Evolutionary conservation across 2,888 invertebrate genomes (phyloP), one percentile per base, ranked within the genome.

Genomic region (Pachliopta kotzebuea): DNA sequence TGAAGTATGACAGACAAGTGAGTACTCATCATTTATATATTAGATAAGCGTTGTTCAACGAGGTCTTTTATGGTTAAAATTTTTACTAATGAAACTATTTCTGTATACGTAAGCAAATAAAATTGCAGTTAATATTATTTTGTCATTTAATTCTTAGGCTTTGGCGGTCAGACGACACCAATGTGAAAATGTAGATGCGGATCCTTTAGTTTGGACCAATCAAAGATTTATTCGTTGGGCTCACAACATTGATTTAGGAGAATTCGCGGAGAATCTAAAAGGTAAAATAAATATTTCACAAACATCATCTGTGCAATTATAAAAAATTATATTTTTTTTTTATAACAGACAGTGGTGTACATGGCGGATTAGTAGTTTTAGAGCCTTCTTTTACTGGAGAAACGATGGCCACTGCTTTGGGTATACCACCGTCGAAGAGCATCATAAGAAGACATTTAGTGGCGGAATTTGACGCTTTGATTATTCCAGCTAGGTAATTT

Each of bases 151-250:
- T 8, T 49, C 20, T 29, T 74, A 97, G 96, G 96, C 97, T 57
- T 88, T 98, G 72, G 96, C 96, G 50, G 96, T 98, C 75, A 92
- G 98, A 72, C 93, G 98, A 73, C 95, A 96, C 80, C 96, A 97
- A 81, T 96, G 97, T 81, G 98, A 98, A 82, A 95, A 95, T 74
- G 94, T 96, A 66, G 96, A 97, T 81, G 95, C 96, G 7, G 98
- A 98, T 91, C 98, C 98, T 59, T 93, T 98, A 73, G 98, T 98
- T 61, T 98, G 98, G 98, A 98, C 98, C 75, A 98, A 98, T 92
- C 96, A 97, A 82, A 94, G 98, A 79, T 97, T 98, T 84, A 96
- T 98, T 76, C 95, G 97, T 80, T 98, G 98, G 98, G 96, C 97
- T 31, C 94, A 97, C 77, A 96, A 96, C 83, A 98, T 98, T 81